phyloP scores from a whole-genome alignment of 1,140 invertebrate genomes.

The Rhopalosiphum padi region DNA sequence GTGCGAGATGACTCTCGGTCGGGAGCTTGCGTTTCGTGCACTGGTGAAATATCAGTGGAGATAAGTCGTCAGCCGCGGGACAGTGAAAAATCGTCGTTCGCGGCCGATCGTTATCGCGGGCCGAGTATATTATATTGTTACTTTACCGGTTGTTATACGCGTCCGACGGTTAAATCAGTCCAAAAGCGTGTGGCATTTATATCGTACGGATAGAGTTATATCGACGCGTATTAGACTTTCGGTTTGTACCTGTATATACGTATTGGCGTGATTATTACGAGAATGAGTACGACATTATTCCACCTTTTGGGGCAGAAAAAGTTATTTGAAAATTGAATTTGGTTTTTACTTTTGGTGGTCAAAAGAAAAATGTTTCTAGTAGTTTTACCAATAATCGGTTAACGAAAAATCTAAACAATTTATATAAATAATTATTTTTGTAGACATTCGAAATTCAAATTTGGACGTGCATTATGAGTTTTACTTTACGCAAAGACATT shows the following conservation, averaged over 20 bases:
- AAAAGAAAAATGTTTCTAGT: too few species aligned
- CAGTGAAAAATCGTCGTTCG: neutral
- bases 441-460: too few species aligned
- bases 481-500: too few species aligned
- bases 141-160: neutral
- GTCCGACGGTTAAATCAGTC: neutral
- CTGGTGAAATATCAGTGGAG: neutral
- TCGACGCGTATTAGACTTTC: neutral
- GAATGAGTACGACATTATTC: neutral
- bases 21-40: neutral
- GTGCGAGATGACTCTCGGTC: neutral
- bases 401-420: too few species aligned
- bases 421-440: too few species aligned
- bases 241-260: too few species aligned
- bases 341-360: too few species aligned
- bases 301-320: too few species aligned
- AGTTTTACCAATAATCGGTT: too few species aligned
- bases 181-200: neutral
- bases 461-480: too few species aligned
- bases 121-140: neutral
- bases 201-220: neutral
- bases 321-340: too few species aligned
- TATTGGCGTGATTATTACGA: too few species aligned
- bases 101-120: neutral
- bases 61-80: neutral